A percentile compares a stretch with the other conserved stretches of the same genome.
These are phyloP conservation scores for Drosophila mauritiana DNA, from an alignment of 1,140 invertebrate species.

Conservation along the genomic window DNA sequence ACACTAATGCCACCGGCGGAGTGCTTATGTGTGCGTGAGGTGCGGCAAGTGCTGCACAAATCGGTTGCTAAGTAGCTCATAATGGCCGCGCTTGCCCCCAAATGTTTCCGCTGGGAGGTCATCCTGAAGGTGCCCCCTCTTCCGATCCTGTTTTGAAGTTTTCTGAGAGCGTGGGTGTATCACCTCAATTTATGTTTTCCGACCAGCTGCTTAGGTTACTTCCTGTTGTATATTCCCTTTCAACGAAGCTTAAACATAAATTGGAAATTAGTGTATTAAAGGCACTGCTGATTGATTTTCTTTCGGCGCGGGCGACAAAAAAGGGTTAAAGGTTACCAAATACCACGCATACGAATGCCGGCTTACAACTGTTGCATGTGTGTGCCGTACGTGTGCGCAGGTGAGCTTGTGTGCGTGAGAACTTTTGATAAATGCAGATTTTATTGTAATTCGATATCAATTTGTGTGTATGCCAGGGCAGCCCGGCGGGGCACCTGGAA, in stretches of 20 bases:
- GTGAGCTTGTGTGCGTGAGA: background rate
- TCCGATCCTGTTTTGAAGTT: slow-evolving; percentile 16
- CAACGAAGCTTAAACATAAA: background rate
- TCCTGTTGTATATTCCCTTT: too few species aligned
- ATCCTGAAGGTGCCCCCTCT: slow-evolving; percentile 2
- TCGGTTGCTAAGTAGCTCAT: slow-evolving; percentile 61
- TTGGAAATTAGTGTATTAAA: background rate
- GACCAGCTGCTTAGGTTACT: too few species aligned
- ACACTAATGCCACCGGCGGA: slow-evolving; percentile 17
- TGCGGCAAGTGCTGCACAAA: slow-evolving; percentile 48
- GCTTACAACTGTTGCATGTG: slow-evolving; percentile 40
- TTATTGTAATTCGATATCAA: slow-evolving; percentile 54
- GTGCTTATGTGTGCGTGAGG: slow-evolving; percentile 34
- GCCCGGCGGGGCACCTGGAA: background rate
- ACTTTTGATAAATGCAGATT: slow-evolving; percentile 55
- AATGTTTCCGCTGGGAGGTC: slow-evolving; percentile 41
- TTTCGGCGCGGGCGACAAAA: slow-evolving; percentile 23
- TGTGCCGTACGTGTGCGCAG: background rate
- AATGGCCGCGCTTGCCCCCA: slow-evolving; percentile 42
- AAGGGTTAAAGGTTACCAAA: slow-evolving; percentile 40
- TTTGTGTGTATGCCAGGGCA: slow-evolving; percentile 18
- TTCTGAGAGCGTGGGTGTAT: background rate
- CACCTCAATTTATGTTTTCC: background rate
- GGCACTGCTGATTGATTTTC: slow-evolving; percentile 10
- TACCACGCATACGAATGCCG: slow-evolving; percentile 18